These are phyloP conservation scores for Brachionus calyciflorus DNA, from an alignment of 1,140 invertebrate species.

Conservation along the genomic window DNA sequence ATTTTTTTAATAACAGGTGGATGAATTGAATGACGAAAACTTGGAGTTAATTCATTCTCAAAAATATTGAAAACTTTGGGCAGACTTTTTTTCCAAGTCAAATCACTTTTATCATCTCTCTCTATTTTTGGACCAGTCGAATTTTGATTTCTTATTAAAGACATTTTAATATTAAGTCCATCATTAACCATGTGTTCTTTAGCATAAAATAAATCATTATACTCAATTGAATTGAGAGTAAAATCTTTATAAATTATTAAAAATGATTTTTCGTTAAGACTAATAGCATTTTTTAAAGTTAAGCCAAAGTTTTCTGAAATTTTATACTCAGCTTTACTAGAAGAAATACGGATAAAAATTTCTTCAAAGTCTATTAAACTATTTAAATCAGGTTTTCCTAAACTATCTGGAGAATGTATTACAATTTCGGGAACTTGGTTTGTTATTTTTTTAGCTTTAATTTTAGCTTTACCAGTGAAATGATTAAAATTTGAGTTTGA, in stretches of 20 bases:
- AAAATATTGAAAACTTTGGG: not conserved
- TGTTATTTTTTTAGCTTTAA: not conserved
- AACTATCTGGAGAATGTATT: not conserved
- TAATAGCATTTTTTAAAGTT: not conserved
- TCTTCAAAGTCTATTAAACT: too few relatives aligned
- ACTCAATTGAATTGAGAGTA: not conserved
- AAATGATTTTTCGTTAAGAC: constrained; percentile 24
- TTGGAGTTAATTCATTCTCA: constrained; percentile 16
- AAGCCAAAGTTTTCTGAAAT: not conserved
- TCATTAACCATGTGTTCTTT: constrained; percentile 38
- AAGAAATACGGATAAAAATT: too few relatives aligned
- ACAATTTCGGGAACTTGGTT: not conserved
- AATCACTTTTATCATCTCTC: not conserved
- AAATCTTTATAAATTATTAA: constrained; percentile 43
- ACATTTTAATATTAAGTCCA: not conserved
- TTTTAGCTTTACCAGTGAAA: not conserved
- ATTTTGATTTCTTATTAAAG: not conserved
- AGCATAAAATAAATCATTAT: constrained; percentile 37
- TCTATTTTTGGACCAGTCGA: not conserved
- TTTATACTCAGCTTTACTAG: too few relatives aligned
- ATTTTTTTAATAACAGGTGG: constrained; percentile 37
- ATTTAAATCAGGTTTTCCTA: not conserved
- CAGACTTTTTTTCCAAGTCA: constrained; percentile 26
- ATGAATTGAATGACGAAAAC: constrained; percentile 27
- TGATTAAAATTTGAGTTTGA: constrained; percentile 26